A percentile compares a stretch with the other conserved stretches of the same genome.
phyloP scores from a whole-genome alignment of 2,113 vertebrate species.

The Corythoichthys intestinalis region DNA sequence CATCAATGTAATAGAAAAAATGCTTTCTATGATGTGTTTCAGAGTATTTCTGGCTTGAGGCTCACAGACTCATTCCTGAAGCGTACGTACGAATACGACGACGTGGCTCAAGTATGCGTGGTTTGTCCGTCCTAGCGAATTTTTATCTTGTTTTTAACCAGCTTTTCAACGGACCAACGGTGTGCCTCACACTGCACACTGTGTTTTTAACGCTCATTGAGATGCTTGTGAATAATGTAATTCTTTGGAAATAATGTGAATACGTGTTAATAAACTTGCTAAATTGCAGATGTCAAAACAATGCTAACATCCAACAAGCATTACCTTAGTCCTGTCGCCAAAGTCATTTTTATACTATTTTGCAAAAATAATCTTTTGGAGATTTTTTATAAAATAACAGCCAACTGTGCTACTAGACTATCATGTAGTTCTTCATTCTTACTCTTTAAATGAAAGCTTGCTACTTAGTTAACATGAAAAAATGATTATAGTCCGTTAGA shows the following conservation, averaged over 20 bases:
- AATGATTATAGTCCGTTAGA: not conserved
- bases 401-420: not conserved
- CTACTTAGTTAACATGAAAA: not conserved
- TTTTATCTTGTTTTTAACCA: slow-evolving; percentile 40
- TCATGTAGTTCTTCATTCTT: no score
- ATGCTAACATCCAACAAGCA: not conserved
- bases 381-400: not conserved
- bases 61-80: slow-evolving; percentile 95
- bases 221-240: slow-evolving; percentile 61
- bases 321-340: not conserved
- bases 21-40: slow-evolving; percentile 22
- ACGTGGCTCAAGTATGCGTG: slow-evolving; percentile 96
- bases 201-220: slow-evolving; percentile 52
- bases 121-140: slow-evolving; percentile 78
- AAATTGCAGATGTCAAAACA: slow-evolving; percentile 19
- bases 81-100: slow-evolving; percentile 96
- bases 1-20: not conserved
- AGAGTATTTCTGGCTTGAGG: slow-evolving; percentile 94
- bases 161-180: slow-evolving; percentile 62
- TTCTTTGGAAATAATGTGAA: slow-evolving; percentile 57
- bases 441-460: no score
- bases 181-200: slow-evolving; percentile 35
- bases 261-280: slow-evolving; percentile 67
- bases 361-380: not conserved
- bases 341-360: no score